These are phyloP conservation scores for Endotricha flammealis DNA, from an alignment of 2,888 invertebrate genomes.

Conservation along the genomic window DNA sequence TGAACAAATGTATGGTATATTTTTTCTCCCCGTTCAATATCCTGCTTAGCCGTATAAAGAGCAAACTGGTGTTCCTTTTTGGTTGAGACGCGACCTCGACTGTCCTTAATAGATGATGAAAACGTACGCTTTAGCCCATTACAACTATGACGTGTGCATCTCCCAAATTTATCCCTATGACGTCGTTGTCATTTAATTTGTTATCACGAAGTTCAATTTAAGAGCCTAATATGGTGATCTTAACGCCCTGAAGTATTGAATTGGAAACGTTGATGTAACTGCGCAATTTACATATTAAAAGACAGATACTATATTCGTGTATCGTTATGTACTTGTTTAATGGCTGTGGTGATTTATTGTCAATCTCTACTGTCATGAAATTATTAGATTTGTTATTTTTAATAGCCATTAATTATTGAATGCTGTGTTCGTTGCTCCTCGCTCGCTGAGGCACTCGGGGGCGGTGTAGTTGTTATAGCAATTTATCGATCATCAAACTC, in stretches of 20 bases:
- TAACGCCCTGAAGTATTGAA: constrained; percentile 26
- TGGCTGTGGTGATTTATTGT: constrained; percentile 1
- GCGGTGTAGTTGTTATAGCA: constrained; percentile 1
- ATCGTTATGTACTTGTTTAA: neutral
- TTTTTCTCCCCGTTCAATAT: neutral
- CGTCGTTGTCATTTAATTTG: constrained; percentile 43
- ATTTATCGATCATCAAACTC: constrained; percentile 9
- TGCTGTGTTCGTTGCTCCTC: constrained; percentile 1
- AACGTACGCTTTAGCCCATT: constrained; percentile 47
- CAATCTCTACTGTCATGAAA: neutral
- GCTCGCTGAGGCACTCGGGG: constrained; percentile 1
- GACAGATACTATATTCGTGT: neutral
- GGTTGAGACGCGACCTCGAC: constrained; percentile 45
- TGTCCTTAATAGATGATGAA: constrained; percentile 48
- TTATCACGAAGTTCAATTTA: constrained; percentile 32
- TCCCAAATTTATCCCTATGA: constrained; percentile 58
- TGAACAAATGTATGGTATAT: constrained; percentile 26
- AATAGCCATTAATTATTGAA: constrained; percentile 3
- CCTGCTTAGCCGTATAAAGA: constrained; percentile 39
- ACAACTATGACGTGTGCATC: constrained; percentile 51
- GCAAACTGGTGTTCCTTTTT: constrained; percentile 36
- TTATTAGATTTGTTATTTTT: constrained; percentile 5
- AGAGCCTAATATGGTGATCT: constrained; percentile 21
- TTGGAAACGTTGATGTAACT: constrained; percentile 19
- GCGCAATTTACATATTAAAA: neutral